phyloP scores from a whole-genome alignment of 2,797 vertebrate species.

The Acanthis flammea region DNA sequence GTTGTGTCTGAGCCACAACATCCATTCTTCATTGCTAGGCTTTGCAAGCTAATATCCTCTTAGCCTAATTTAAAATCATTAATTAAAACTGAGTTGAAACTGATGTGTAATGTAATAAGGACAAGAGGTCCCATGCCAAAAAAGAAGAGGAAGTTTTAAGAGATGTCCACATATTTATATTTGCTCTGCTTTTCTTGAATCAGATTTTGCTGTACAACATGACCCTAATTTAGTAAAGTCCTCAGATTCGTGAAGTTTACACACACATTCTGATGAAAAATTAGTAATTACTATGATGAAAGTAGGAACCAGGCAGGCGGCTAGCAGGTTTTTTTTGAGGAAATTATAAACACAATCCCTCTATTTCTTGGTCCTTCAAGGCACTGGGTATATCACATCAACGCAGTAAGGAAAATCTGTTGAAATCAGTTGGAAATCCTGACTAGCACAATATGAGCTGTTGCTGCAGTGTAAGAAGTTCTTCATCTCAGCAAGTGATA shows the following conservation, averaged over 20 bases:
- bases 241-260: not conserved
- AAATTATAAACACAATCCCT: conserved; percentile 36
- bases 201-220: not conserved
- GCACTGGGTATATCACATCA: conserved; percentile 57
- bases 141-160: conserved; percentile 7
- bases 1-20: conserved; percentile 68
- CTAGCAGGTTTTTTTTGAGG: conserved; percentile 16
- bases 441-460: conserved; percentile 63
- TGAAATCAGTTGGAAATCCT: conserved; percentile 66
- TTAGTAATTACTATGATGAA: conserved; percentile 17
- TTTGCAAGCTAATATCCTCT: conserved; percentile 78
- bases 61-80: conserved; percentile 79
- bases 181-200: not conserved
- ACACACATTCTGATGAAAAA: conserved; percentile 2
- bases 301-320: conserved; percentile 8
- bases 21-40: conserved; percentile 47
- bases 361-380: conserved; percentile 24
- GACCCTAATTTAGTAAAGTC: not conserved
- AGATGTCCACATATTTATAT: not conserved
- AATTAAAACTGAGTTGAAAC: conserved; percentile 68
- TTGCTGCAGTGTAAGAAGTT: conserved; percentile 64
- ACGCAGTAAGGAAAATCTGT: conserved; percentile 54
- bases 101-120: conserved; percentile 53
- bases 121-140: conserved; percentile 28
- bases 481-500: conserved; percentile 64